Conservation (phyloP, 2,888 invertebrate species). For the Lamproptera curius region DNA sequence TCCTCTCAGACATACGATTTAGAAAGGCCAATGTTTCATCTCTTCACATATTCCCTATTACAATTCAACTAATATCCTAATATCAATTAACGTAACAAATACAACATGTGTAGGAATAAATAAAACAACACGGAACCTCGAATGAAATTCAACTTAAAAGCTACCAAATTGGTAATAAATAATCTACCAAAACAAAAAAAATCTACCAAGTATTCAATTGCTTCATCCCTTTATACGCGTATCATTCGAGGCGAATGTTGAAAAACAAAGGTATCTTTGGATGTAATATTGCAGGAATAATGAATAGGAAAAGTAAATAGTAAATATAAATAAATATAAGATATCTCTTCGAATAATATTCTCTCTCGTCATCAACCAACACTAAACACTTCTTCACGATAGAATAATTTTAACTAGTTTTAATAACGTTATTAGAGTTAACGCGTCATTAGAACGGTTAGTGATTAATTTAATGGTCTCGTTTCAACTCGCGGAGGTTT, state of each 20-base stretch:
- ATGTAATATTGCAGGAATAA: conserved; percentile 37
- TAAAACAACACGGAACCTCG: conserved; percentile 28
- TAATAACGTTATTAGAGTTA: too few relatives aligned
- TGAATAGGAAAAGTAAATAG: conserved; percentile 28
- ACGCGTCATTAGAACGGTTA: too few relatives aligned
- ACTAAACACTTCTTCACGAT: too few relatives aligned
- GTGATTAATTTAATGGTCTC: too few relatives aligned
- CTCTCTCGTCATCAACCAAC: too few relatives aligned
- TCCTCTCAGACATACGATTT: conserved; percentile 66
- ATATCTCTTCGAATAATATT: neutral
- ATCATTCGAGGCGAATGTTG: too few relatives aligned
- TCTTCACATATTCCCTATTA: conserved; percentile 23
- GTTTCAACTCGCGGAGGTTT: too few relatives aligned
- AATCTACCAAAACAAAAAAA: conserved; percentile 1
- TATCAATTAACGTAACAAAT: conserved; percentile 28
- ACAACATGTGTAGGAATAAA: conserved; percentile 30
- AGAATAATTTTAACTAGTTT: too few relatives aligned
- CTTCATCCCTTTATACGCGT: conserved; percentile 5
- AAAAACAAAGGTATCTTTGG: conserved; percentile 44
- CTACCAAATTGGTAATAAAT: conserved; percentile 28
- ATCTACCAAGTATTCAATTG: conserved; percentile 14
- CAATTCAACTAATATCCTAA: conserved; percentile 24
- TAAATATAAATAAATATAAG: conserved; percentile 21
- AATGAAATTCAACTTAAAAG: conserved; percentile 22
- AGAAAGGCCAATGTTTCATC: conserved; percentile 55